Base-by-base conservation (phyloP, 1,140 invertebrate genomes). In the Drosophila tristis region DNA sequence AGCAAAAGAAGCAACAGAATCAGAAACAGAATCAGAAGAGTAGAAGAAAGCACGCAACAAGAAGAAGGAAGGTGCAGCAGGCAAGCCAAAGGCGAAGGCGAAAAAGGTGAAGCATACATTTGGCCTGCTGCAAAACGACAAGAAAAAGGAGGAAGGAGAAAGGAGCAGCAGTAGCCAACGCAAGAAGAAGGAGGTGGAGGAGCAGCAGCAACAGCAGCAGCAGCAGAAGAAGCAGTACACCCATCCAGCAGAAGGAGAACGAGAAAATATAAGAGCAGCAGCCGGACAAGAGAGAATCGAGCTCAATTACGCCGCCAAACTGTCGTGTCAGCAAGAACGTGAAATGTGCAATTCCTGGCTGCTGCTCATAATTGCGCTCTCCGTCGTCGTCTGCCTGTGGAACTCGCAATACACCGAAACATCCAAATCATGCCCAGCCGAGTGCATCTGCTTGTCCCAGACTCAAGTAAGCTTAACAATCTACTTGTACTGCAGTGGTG, bases 381-480 rank as follows among this genome's bases (percentile, higher is more conserved):
- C 84, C 85, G 89, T 91, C 89, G 91, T 91, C 91, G 91, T 91
- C 91, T 92, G 91, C 90, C 91, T 91, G 85, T 92, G 91, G 91
- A 92, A 92, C 80, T 91, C 89, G 80, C 91, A 90, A 89, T 82
- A 90, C 79, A 86, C 80, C 80, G 91, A 92, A 91, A 82, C 91
- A 89, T 91, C 90, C 77, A 91, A 92, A 90, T 92, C 91, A 91
- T 97, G 96, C 89, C 95, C 95, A 68, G 92, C 93, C 74, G 95
- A 96, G 92, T 96, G 96, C 93, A 96, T 96, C 90, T 96, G 96
- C 91, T 93, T 96, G 45, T 96, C 96, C 53, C 95, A 95, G 82
- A 96, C 96, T 78, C 96, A 97, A 95, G 96, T 96, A 94, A 93
- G 79, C 82, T 87, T 89, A 87, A 87, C 82, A 87, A 87, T 86